Base-by-base conservation (phyloP, 2,113 vertebrate species). In the Lophotis ruficrista region DNA sequence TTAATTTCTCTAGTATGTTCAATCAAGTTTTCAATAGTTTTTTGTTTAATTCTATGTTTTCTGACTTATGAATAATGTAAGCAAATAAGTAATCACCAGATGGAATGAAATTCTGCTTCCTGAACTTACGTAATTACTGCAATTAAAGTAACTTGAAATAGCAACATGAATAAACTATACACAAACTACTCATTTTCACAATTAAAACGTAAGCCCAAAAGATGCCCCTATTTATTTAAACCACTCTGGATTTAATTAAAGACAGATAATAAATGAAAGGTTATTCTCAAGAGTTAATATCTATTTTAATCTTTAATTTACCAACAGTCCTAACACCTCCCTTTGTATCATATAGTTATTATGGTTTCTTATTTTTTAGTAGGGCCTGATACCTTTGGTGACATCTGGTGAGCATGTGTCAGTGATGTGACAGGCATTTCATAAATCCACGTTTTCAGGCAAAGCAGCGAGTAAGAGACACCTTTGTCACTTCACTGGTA, bases 11-110 rank as follows among this genome's bases (percentile, higher is more conserved):
- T 62, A 27, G 61, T 50, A 61, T 35, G 33, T 68, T 93, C 48
- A 89, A 35, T 68, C 50, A 79, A 81, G 28, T 72, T 90, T 92
- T 90, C 80, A 94, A 35, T 64, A 89, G 43, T 60, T 69, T 88
- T 76, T 73, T 83, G 73, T 90, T 70, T 17, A 77, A 82, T 94
- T 84, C 14, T 38, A 2, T 88, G 69, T 64, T 84, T 95, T 89
- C 72, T 87, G 38, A 45, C 80, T 87, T 25, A 33, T 86, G n/a
- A 89, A 68, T 82, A 92, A 75, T 95, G 23, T 75, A 93, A 87
- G 35, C 68, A 93, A 96, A 95, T 84, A 94, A 87, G 72, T 76
- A 83, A 88, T 90, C 76, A 92, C 76, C 93, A 94, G 69, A 90
- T 84, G 92, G 77, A 92, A 77, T 37, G 19, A 71, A 93, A 84